A percentile compares a stretch with the other conserved stretches of the same genome.
Conservation (phyloP, 2,888 invertebrate species). For the Conchocele bisecta region DNA sequence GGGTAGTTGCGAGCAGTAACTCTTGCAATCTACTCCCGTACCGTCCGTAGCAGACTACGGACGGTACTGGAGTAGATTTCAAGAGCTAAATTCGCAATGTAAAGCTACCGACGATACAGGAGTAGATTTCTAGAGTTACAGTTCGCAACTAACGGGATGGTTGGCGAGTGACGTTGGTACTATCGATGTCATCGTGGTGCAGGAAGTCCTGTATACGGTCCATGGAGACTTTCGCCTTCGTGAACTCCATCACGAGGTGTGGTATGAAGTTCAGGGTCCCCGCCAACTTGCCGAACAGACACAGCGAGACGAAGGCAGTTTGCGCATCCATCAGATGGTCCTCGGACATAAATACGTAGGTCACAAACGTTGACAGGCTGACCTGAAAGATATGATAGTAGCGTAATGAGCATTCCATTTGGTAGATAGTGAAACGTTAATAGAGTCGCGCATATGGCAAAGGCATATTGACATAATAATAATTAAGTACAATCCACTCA, state of each 20-base stretch:
- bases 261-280: background rate
- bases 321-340: constrained; percentile 91
- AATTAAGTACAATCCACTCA: no score
- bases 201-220: constrained; percentile 77
- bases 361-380: constrained; percentile 76
- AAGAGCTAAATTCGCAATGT: no score
- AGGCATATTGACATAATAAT: no score
- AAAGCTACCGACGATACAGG: no score
- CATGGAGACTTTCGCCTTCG: constrained; percentile 77
- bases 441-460: no score
- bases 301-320: constrained; percentile 89
- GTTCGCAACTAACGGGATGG: constrained; percentile 10
- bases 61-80: no score
- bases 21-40: no score
- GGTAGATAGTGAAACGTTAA: no score
- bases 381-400: constrained; percentile 71
- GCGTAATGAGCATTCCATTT: no score
- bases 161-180: constrained; percentile 4
- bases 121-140: no score
- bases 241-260: background rate
- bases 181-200: constrained; percentile 74
- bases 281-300: constrained; percentile 31
- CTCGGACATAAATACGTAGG: constrained; percentile 89
- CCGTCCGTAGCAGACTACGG: no score
- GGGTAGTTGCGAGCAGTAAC: no score